Evolutionary conservation across 1,140 invertebrate genomes (phyloP).

Genomic region (Solenopsis invicta): DNA sequence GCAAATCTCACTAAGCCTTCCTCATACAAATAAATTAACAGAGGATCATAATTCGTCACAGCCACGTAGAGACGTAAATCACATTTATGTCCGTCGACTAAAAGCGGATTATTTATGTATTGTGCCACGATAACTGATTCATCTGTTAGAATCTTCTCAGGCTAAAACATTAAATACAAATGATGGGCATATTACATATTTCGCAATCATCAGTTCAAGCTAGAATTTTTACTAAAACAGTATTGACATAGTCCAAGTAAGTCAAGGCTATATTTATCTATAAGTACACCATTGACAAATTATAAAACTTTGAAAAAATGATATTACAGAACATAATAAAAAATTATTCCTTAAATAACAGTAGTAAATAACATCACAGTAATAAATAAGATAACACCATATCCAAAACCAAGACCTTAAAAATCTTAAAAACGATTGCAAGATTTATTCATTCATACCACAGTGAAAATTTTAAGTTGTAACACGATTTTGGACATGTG

Average conservation of each 20-base stretch:
- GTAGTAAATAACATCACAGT: too few relatives aligned
- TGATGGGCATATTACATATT: background rate
- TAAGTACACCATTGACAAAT: background rate
- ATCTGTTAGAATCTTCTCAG: conserved; percentile 96
- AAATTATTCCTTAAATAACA: too few relatives aligned
- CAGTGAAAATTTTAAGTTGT: too few relatives aligned
- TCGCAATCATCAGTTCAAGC: background rate
- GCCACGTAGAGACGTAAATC: conserved; percentile 95
- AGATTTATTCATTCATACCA: too few relatives aligned
- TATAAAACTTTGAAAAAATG: too few relatives aligned
- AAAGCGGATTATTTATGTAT: conserved; percentile 97
- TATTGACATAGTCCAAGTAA: background rate
- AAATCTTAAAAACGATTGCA: too few relatives aligned
- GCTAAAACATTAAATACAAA: conserved; percentile 87
- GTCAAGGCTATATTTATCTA: background rate
- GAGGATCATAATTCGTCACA: conserved; percentile 94
- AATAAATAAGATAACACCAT: too few relatives aligned
- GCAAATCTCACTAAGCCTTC: conserved; percentile 95
- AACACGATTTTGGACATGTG: too few relatives aligned
- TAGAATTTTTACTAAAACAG: background rate
- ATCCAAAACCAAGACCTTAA: too few relatives aligned
- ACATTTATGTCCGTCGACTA: conserved; percentile 98
- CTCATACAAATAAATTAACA: conserved; percentile 95
- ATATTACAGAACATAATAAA: too few relatives aligned
- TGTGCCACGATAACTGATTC: conserved; percentile 97